phyloP scores from a whole-genome alignment of 2,888 invertebrate genomes.

The Rhagophthalmus giganteus region DNA sequence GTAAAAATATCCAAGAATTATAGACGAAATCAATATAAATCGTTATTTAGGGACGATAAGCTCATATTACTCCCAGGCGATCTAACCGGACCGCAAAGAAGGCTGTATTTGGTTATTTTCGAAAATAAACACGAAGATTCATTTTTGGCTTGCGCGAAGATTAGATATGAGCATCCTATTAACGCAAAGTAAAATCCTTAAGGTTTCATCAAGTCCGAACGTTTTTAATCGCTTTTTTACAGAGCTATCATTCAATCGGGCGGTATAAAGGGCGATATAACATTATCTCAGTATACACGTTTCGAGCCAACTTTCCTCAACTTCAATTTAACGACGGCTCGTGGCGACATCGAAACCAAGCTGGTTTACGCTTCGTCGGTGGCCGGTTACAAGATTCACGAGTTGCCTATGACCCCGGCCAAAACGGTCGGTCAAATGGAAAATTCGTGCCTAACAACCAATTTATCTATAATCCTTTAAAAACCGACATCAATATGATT shows the following conservation, averaged over 20 bases:
- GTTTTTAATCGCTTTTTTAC: too few species aligned
- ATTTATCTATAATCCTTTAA: constrained; percentile 75
- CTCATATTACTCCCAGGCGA: constrained; percentile 73
- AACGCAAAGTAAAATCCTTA: constrained; percentile 78
- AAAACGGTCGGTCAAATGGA: constrained; percentile 55
- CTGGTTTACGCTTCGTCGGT: constrained; percentile 75
- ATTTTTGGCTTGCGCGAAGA: constrained; percentile 81
- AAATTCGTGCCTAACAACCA: constrained; percentile 69
- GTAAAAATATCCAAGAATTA: constrained; percentile 71
- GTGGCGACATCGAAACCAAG: constrained; percentile 69
- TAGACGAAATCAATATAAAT: constrained; percentile 59
- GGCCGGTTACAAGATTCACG: constrained; percentile 70
- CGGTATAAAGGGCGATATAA: constrained; percentile 79
- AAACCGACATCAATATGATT: constrained; percentile 58
- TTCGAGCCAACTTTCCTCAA: constrained; percentile 83
- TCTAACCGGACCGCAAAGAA: constrained; percentile 73
- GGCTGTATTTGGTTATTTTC: constrained; percentile 79
- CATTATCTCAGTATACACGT: constrained; percentile 76
- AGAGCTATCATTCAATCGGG: constrained; percentile 74
- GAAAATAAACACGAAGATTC: constrained; percentile 75
- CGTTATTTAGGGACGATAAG: constrained; percentile 69
- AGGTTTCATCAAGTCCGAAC: too few species aligned
- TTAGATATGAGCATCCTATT: constrained; percentile 68
- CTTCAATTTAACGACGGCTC: constrained; percentile 68
- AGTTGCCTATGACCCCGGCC: constrained; percentile 67